Evolutionary conservation across 1,140 invertebrate species (phyloP).

Genomic region (Drosophila grimshawi): DNA sequence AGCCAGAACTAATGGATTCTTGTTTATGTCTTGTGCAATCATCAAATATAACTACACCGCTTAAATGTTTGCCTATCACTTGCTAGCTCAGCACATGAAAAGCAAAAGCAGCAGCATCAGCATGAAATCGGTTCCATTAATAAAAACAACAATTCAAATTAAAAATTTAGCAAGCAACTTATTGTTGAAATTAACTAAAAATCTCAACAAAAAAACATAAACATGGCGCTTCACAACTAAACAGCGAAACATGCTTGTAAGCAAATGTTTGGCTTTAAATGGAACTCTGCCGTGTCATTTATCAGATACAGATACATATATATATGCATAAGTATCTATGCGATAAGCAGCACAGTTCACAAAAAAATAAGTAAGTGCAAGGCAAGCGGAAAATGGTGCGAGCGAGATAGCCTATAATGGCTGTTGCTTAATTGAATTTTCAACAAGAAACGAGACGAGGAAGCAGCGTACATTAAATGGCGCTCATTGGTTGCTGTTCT

Average conservation of each 20-base stretch:
- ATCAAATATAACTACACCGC: constrained; percentile 23
- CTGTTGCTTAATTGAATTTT: constrained; percentile 53
- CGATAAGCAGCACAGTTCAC: neutral
- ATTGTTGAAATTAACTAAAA: constrained; percentile 34
- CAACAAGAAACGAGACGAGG: constrained; percentile 65
- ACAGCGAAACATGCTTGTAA: constrained; percentile 80
- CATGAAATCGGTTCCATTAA: constrained; percentile 40
- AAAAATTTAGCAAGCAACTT: constrained; percentile 18
- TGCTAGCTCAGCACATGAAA: constrained; percentile 30
- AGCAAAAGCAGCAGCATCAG: constrained; percentile 6
- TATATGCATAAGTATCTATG: constrained; percentile 34
- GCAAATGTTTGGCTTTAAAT: constrained; percentile 72
- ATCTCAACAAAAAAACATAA: constrained; percentile 45
- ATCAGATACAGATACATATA: constrained; percentile 50
- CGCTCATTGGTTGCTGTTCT: constrained; percentile 56
- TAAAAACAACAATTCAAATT: constrained; percentile 34
- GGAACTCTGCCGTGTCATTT: constrained; percentile 56
- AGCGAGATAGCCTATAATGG: constrained; percentile 21
- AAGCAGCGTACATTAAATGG: constrained; percentile 68
- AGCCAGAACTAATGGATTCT: constrained; percentile 16
- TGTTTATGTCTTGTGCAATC: constrained; percentile 46
- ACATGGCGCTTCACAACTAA: constrained; percentile 59
- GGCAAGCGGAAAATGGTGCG: constrained; percentile 48
- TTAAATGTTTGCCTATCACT: constrained; percentile 20
- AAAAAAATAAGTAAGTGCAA: constrained; percentile 46